Percentiles rank a stretch among this genome's conserved stretches.
Evolutionary conservation across 1,140 invertebrate genomes (phyloP).

Genomic region (Neodiprion pinetum): DNA sequence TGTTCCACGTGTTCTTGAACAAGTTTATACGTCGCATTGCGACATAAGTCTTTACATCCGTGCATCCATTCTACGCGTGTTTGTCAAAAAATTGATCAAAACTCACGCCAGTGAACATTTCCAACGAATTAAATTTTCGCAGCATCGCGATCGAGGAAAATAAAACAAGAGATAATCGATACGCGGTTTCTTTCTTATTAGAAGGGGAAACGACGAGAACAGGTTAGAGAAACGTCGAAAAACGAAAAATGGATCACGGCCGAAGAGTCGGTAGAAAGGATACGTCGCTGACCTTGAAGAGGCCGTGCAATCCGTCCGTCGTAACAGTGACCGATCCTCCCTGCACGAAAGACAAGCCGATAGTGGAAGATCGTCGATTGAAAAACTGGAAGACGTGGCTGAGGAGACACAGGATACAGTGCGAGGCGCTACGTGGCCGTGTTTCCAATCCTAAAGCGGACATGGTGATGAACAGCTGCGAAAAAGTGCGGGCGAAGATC

Average conservation of each 20-base stretch:
- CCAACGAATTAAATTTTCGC: too few species aligned
- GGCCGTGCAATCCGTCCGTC: background rate
- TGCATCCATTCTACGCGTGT: too few species aligned
- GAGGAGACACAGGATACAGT: constrained; percentile 24
- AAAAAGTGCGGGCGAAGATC: constrained; percentile 36
- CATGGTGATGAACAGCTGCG: constrained; percentile 48
- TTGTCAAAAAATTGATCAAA: too few species aligned
- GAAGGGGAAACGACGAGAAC: too few species aligned
- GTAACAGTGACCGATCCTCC: constrained; percentile 2
- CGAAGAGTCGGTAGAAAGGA: constrained; percentile 37
- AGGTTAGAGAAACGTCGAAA: background rate
- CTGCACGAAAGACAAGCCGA: background rate
- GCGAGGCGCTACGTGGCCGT: constrained; percentile 17
- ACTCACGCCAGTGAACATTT: too few species aligned
- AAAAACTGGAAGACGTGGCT: constrained; percentile 48
- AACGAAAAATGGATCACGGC: constrained; percentile 36
- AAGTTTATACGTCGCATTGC: too few species aligned
- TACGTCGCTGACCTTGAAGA: constrained; percentile 8
- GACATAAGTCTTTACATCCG: too few species aligned
- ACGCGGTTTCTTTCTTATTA: too few species aligned
- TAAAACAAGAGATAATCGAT: too few species aligned
- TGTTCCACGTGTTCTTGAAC: too few species aligned
- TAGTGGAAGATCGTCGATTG: constrained; percentile 40
- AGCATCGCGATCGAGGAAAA: too few species aligned
- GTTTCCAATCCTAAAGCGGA: constrained; percentile 44